These are phyloP conservation scores for Netelia fuscicornis DNA, from an alignment of 2,888 invertebrate genomes.

Conservation along the genomic window DNA sequence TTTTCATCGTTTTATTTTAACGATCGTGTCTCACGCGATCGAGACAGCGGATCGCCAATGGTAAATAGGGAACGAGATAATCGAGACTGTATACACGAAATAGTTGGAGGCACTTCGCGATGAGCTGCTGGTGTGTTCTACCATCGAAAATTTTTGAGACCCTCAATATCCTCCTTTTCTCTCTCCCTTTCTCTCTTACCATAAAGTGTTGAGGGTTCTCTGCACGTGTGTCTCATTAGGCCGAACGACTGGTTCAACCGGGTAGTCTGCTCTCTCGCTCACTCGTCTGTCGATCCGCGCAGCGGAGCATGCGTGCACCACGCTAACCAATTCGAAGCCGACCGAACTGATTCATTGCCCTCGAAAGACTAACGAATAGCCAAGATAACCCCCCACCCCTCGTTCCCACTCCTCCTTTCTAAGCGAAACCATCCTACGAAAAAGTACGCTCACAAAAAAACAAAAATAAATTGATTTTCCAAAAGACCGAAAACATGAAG, in stretches of 20 bases:
- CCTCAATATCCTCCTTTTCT: constrained; percentile 33
- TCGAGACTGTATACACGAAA: constrained; percentile 42
- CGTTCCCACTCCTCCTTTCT: not conserved
- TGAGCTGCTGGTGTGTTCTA: not conserved
- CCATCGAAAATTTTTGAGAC: constrained; percentile 47
- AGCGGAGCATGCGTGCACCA: constrained; percentile 41
- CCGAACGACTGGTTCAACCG: constrained; percentile 66
- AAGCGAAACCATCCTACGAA: constrained; percentile 43
- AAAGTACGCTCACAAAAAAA: constrained; percentile 21
- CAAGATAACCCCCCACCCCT: constrained; percentile 53
- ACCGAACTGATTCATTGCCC: constrained; percentile 65
- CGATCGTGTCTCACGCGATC: not conserved
- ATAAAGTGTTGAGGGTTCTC: constrained; percentile 68
- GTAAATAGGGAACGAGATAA: not conserved
- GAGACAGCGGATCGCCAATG: not conserved
- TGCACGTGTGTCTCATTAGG: constrained; percentile 70
- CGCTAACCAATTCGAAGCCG: constrained; percentile 47
- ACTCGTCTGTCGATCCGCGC: constrained; percentile 56
- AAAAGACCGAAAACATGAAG: not conserved
- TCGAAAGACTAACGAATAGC: constrained; percentile 63
- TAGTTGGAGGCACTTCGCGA: constrained; percentile 24
- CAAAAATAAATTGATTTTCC: constrained; percentile 13
- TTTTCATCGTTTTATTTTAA: not conserved
- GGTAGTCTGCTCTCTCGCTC: constrained; percentile 52
- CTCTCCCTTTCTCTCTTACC: constrained; percentile 34